phyloP scores from a whole-genome alignment of 2,113 vertebrate genomes.

The Cyanoramphus novaezelandiae region DNA sequence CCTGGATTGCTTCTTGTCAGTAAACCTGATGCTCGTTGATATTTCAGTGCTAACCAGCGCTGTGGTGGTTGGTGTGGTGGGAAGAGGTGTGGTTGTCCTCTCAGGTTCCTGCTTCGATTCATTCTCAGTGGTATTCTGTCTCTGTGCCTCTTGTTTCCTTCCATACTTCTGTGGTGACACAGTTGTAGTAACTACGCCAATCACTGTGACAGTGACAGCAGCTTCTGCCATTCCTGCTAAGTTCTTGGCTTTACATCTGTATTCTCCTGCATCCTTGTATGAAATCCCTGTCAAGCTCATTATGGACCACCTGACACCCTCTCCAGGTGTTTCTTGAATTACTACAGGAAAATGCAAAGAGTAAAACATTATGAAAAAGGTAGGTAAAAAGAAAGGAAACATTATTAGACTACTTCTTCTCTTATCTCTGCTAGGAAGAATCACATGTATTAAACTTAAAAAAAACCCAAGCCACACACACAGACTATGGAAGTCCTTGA shows the following conservation, averaged over 20 bases:
- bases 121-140: constrained; percentile 18
- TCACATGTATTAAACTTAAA: neutral
- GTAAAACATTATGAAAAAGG: neutral
- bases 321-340: constrained; percentile 91
- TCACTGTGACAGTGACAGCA: constrained; percentile 83
- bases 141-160: constrained; percentile 48
- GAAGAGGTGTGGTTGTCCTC: neutral
- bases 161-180: constrained; percentile 51
- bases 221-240: constrained; percentile 86
- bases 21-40: neutral
- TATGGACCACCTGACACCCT: constrained; percentile 93
- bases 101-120: constrained; percentile 20
- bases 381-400: neutral
- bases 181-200: constrained; percentile 77
- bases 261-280: constrained; percentile 88
- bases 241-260: constrained; percentile 93
- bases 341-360: constrained; percentile 74
- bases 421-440: neutral
- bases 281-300: constrained; percentile 89
- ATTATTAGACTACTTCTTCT: neutral
- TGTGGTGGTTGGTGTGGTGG: neutral
- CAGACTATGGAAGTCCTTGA: neutral
- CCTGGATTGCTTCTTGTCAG: constrained; percentile 56
- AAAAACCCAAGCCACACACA: neutral
- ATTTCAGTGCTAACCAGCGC: neutral